These are phyloP conservation scores for Hippocampus zosterae DNA, from an alignment of 2,113 vertebrate genomes.

Conservation along the genomic window DNA sequence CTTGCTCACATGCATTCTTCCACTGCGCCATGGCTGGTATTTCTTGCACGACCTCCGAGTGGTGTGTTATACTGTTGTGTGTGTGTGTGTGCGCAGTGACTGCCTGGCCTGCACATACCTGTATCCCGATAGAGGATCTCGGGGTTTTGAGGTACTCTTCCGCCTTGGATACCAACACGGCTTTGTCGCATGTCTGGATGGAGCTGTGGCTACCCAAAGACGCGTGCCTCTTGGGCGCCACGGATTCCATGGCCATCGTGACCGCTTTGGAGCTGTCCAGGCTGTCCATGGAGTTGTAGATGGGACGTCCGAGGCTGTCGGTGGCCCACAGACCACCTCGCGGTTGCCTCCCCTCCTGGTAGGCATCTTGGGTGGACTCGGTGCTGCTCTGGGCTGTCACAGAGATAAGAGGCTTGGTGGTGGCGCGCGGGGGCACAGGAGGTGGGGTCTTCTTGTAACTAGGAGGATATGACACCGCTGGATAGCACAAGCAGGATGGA, in stretches of 20 bases:
- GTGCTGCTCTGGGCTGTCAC: slow-evolving; percentile 99
- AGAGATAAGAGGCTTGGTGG: slow-evolving; percentile 96
- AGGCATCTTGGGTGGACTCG: slow-evolving; percentile 95
- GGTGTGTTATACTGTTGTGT: background rate
- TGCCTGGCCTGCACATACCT: slow-evolving; percentile 73
- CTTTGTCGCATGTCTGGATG: slow-evolving; percentile 84
- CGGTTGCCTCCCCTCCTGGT: slow-evolving; percentile 84
- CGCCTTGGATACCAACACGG: slow-evolving; percentile 83
- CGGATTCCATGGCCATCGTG: slow-evolving; percentile 88
- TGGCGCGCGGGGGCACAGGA: slow-evolving; percentile 90
- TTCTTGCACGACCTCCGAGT: background rate
- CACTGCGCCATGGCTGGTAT: background rate
- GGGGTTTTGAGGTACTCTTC: slow-evolving; percentile 91
- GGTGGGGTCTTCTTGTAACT: slow-evolving; percentile 95
- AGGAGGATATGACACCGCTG: slow-evolving; percentile 80
- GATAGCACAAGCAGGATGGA: slow-evolving; percentile 56
- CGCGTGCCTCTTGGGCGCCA: slow-evolving; percentile 79
- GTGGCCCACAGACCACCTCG: slow-evolving; percentile 84
- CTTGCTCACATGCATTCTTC: background rate
- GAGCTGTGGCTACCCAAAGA: slow-evolving; percentile 79
- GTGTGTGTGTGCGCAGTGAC: no score
- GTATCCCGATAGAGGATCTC: slow-evolving; percentile 91
- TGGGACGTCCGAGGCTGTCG: slow-evolving; percentile 77
- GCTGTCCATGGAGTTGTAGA: slow-evolving; percentile 94
- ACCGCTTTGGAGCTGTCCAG: slow-evolving; percentile 94